Evolutionary conservation across 2,113 vertebrate species (phyloP).

Genomic region (Hipposideros armiger): DNA sequence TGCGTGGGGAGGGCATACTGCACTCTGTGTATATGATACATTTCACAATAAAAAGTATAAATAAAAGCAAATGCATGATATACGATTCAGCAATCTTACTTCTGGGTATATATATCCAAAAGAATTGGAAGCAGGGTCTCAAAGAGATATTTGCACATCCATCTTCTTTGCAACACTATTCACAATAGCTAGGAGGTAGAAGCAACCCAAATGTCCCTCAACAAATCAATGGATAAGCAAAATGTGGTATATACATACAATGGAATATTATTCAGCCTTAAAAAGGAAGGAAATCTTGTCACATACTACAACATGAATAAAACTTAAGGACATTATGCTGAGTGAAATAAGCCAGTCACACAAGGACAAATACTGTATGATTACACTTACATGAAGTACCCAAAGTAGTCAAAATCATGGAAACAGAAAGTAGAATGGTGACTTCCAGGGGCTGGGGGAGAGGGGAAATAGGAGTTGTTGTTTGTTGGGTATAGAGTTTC

Average conservation of each 20-base stretch:
- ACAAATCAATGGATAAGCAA: no score
- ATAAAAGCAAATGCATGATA: neutral
- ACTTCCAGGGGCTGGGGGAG: no score
- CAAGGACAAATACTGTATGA: neutral
- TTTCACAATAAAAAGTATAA: neutral
- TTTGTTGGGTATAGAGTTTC: neutral
- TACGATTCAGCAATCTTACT: neutral
- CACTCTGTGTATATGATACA: neutral
- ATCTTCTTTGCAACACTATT: neutral
- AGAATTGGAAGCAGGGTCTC: neutral
- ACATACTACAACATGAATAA: neutral
- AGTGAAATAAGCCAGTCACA: neutral
- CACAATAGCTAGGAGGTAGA: neutral
- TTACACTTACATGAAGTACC: neutral
- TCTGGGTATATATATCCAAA: neutral
- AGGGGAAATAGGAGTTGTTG: neutral
- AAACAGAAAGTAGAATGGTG: neutral
- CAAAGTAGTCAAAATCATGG: neutral
- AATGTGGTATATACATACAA: no score
- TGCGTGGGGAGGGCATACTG: neutral
- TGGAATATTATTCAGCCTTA: no score
- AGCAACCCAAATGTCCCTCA: neutral
- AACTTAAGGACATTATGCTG: neutral
- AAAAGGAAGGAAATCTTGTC: neutral
- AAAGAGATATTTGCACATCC: neutral